These are phyloP conservation scores for Upupa epops DNA, from an alignment of 2,113 vertebrate species.

Conservation along the genomic window DNA sequence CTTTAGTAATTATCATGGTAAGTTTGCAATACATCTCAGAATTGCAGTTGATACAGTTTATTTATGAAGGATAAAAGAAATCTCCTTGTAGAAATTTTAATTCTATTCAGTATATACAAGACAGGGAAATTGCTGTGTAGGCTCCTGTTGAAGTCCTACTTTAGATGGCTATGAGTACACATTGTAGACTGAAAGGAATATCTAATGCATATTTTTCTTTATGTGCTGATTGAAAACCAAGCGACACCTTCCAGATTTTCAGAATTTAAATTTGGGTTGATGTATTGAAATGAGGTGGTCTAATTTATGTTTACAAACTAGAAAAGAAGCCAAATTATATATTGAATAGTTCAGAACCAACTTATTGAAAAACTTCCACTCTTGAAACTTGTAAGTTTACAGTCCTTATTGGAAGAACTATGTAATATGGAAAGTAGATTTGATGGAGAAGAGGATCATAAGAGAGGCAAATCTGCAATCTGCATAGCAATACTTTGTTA, in stretches of 20 bases:
- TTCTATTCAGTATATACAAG: background rate
- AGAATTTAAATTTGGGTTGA: background rate
- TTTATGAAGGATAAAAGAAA: background rate
- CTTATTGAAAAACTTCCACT: background rate
- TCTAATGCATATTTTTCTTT: background rate
- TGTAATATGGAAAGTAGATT: conserved; percentile 37
- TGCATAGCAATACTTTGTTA: background rate
- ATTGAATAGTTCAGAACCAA: background rate
- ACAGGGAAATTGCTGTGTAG: background rate
- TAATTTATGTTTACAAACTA: background rate
- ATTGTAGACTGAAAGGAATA: conserved; percentile 41
- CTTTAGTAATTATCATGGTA: background rate
- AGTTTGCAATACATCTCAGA: background rate
- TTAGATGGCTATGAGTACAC: background rate
- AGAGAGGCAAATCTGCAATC: conserved; percentile 20
- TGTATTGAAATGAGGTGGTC: background rate
- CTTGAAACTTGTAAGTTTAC: background rate
- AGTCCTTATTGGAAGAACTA: background rate
- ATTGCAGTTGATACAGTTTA: background rate
- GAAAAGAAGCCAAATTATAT: background rate
- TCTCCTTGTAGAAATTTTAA: background rate
- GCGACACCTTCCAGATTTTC: background rate
- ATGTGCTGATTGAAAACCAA: conserved; percentile 36
- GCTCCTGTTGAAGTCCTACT: background rate
- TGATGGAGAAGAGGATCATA: background rate